phyloP scores from a whole-genome alignment of 2,888 invertebrate species.

The Hydropsyche betteni region DNA sequence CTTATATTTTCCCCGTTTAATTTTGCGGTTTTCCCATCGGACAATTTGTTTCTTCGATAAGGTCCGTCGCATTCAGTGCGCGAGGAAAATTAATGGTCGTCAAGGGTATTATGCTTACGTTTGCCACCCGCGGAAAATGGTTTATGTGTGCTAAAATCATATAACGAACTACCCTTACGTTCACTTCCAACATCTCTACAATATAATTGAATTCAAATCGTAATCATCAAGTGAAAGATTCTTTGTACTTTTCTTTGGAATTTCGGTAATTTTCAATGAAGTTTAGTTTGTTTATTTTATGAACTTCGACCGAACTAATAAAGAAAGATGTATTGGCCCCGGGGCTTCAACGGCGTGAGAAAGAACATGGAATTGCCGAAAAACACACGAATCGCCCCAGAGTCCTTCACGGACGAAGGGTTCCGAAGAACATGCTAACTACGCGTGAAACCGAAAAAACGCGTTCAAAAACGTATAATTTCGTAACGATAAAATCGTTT shows the following conservation, averaged over 20 bases:
- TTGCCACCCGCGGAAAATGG: background rate
- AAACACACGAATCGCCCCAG: conserved; percentile 16
- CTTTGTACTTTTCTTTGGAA: no score
- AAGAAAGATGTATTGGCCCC: background rate
- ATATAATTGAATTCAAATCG: background rate
- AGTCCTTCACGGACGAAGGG: conserved; percentile 25
- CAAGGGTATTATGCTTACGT: conserved; percentile 27
- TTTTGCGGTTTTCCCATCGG: conserved; percentile 46
- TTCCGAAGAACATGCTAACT: conserved; percentile 17
- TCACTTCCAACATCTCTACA: background rate
- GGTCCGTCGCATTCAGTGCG: conserved; percentile 48
- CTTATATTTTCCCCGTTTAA: conserved; percentile 44
- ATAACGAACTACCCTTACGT: no score
- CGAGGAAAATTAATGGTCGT: conserved; percentile 49
- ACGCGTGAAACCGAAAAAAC: conserved; percentile 31
- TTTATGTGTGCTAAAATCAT: no score
- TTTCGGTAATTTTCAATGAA: no score
- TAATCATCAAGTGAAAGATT: no score
- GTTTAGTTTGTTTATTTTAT: background rate
- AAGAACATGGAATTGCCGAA: background rate
- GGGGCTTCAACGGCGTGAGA: conserved; percentile 7
- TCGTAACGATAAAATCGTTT: conserved; percentile 10
- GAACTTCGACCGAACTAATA: background rate
- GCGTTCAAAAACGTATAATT: conserved; percentile 20
- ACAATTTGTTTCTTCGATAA: conserved; percentile 52